A percentile compares a stretch with the other conserved stretches of the same genome.
Conservation (phyloP, 64 coral and sea anemone genomes). For the Actinia tenebrosa region DNA sequence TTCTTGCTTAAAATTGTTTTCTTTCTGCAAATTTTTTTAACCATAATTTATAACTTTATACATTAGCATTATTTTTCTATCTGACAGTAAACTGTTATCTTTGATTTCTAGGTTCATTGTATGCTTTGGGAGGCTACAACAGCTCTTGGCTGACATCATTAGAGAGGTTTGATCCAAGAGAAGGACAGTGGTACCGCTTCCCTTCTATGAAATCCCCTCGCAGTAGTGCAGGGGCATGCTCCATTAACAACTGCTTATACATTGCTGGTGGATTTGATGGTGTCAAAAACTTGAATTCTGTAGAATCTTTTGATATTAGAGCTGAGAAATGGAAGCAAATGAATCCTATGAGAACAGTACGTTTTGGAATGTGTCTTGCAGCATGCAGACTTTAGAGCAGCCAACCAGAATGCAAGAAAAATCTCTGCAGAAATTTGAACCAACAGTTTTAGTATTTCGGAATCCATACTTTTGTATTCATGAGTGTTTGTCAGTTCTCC, state of each 20-base stretch:
- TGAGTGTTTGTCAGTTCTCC: too few relatives aligned
- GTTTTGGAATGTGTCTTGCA: slow-evolving; percentile 71
- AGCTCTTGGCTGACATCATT: slow-evolving; percentile 51
- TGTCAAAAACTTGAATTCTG: slow-evolving; percentile 62
- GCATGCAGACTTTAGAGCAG: slow-evolving; percentile 5
- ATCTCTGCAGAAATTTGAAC: too few relatives aligned
- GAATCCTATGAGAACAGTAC: slow-evolving; percentile 51
- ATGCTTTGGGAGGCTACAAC: slow-evolving; percentile 69
- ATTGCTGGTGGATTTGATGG: slow-evolving; percentile 74
- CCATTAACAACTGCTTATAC: slow-evolving; percentile 41
- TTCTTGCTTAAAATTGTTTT: too few relatives aligned
- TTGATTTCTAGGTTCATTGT: slow-evolving; percentile 45
- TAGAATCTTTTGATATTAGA: slow-evolving; percentile 45
- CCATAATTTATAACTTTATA: too few relatives aligned
- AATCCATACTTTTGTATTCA: too few relatives aligned
- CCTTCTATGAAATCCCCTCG: slow-evolving; percentile 44
- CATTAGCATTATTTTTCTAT: neutral
- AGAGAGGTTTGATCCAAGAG: slow-evolving; percentile 76
- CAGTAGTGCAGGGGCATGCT: slow-evolving; percentile 57
- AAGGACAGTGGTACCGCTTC: slow-evolving; percentile 56
- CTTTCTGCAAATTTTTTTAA: too few relatives aligned
- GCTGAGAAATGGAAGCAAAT: slow-evolving; percentile 53
- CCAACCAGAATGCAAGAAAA: neutral
- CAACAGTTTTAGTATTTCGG: too few relatives aligned
- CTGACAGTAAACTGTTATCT: neutral